Evolutionary conservation across 2,888 invertebrate genomes (phyloP), one percentile per base, ranked within the genome.

Genomic region (Toxonevra muliebris): DNA sequence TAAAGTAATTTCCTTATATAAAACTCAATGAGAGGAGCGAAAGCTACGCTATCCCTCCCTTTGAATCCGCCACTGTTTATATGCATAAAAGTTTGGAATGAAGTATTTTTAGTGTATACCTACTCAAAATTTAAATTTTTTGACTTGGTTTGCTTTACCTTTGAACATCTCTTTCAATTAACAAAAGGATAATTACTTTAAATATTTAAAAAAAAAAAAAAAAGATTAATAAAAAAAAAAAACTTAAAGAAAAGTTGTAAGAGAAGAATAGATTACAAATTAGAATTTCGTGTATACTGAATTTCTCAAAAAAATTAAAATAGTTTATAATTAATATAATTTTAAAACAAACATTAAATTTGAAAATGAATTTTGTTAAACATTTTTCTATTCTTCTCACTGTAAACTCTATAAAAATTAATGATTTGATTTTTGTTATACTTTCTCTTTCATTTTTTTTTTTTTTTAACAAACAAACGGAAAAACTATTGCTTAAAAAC

Each of bases 121-220:
- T n/a, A n/a, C 7, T 30, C 30, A 30, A 30, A 30, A 2, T 30
- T 30, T 30, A 4, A 30, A 30, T 30, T 30, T 30, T 2, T 30
- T 30, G 30, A 30, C 7, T 30, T 30, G 7, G 30, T 30, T 30
- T 30, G 30, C 30, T 30, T 30, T 30, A 30, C 30, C 30, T 30
- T 30, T 30, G 30, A 30, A 30, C 30, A 30, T 30, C n/a, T 19
- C 61, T 65, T 61, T 15, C 4, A 30, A 58, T 30, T 41, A 69
- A 65, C 64, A 69, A 54, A 68, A 68, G 45, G 48, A 52, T 55
- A 62, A 80, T 79, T 79, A 80, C 79, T 79, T 79, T 80, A 79
- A 79, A 79, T 79, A 80, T 79, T 80, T 74, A 80, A 79, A 79
- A 79, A 78, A 74, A 79, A 79, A 74, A 75, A 71, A 69, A 58